Conservation (phyloP, 2,888 invertebrate species). For the Epiblema foenella region DNA sequence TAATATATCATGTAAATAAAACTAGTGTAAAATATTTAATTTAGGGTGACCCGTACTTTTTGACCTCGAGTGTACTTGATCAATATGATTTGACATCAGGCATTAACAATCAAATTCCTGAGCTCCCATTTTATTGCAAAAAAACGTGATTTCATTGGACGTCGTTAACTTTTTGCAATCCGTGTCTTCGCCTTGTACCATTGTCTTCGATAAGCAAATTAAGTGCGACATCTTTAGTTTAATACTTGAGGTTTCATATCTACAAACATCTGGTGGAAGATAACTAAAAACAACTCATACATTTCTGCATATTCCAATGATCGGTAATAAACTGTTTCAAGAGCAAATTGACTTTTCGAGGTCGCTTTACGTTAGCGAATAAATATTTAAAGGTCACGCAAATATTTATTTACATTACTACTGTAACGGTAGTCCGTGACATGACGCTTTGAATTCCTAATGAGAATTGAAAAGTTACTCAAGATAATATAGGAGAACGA, state of each 20-base stretch:
- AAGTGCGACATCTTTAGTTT: too few relatives aligned
- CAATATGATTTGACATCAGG: too few relatives aligned
- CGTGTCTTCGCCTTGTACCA: too few relatives aligned
- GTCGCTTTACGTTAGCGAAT: conserved; percentile 21
- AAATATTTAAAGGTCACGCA: conserved; percentile 15
- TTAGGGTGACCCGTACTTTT: too few relatives aligned
- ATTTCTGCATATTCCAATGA: conserved; percentile 13
- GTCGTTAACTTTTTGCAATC: too few relatives aligned
- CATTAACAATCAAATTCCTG: too few relatives aligned
- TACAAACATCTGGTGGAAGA: background rate
- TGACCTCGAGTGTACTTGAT: too few relatives aligned
- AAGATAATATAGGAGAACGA: background rate
- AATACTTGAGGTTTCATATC: background rate
- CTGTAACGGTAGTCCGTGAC: background rate
- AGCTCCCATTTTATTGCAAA: too few relatives aligned
- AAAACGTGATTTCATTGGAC: too few relatives aligned
- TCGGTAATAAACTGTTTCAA: conserved; percentile 32
- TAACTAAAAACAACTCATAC: conserved; percentile 7
- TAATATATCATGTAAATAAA: too few relatives aligned
- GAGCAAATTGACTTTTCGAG: conserved; percentile 25
- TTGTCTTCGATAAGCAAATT: too few relatives aligned
- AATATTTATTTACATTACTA: conserved; percentile 6
- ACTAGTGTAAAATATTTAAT: too few relatives aligned
- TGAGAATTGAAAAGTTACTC: background rate
- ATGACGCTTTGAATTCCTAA: background rate